phyloP scores from a whole-genome alignment of 2,113 vertebrate species.

The Cavia porcellus region DNA sequence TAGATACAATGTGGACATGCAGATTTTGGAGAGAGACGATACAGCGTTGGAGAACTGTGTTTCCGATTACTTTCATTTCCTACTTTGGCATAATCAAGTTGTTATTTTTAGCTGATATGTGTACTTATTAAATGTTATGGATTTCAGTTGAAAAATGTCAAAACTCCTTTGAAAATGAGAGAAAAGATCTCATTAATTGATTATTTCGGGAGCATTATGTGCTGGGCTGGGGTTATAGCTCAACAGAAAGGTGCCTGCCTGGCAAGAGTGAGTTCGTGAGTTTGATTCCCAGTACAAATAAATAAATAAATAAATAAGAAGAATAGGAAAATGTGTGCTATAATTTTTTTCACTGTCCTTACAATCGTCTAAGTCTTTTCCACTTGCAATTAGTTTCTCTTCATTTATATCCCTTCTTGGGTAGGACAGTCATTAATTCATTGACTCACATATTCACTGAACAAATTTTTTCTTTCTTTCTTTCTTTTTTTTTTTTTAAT shows the following conservation, averaged over 20 bases:
- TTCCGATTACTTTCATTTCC: slow-evolving; percentile 30
- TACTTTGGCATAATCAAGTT: background rate
- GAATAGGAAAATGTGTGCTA: background rate
- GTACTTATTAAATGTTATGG: background rate
- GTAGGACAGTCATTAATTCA: background rate
- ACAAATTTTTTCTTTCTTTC: background rate
- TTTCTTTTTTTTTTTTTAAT: too few relatives aligned
- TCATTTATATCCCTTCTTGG: background rate
- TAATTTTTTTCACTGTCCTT: background rate
- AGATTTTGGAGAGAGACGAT: slow-evolving; percentile 30
- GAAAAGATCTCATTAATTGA: background rate
- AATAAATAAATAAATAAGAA: too few relatives aligned
- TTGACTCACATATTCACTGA: background rate
- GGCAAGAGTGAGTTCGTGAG: too few relatives aligned
- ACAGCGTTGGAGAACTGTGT: background rate
- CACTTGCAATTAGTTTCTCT: slow-evolving; percentile 53
- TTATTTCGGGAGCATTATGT: slow-evolving; percentile 30
- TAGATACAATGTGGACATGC: background rate
- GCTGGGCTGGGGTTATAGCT: too few relatives aligned
- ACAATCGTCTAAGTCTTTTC: background rate
- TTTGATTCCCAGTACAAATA: too few relatives aligned
- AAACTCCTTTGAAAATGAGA: slow-evolving; percentile 18
- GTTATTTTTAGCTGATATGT: background rate
- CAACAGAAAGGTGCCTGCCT: too few relatives aligned
- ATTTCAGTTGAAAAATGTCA: background rate